A percentile compares a stretch with the other conserved stretches of the same genome.
Evolutionary conservation across 2,113 vertebrate genomes (phyloP).

Genomic region (Gobiocypris rarus): DNA sequence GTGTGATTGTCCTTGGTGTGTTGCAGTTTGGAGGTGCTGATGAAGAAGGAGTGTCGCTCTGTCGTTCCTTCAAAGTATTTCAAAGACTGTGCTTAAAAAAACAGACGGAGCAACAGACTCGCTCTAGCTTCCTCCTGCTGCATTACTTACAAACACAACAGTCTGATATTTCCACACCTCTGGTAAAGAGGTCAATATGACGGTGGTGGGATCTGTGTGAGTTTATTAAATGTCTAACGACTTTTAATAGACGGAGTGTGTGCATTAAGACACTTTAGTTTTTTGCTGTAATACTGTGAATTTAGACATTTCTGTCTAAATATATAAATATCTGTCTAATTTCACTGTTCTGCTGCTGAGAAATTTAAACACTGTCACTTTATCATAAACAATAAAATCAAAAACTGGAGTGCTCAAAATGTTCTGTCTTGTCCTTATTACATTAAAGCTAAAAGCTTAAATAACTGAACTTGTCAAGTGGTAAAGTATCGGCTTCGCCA

Average conservation of each 20-base stretch:
- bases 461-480: neutral
- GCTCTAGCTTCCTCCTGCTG: neutral
- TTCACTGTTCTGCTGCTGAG: neutral
- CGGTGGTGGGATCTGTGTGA: neutral
- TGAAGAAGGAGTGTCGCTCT: neutral
- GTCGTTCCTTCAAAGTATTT: neutral
- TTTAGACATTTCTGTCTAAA: neutral
- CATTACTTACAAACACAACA: neutral
- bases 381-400: neutral
- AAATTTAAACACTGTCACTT: neutral
- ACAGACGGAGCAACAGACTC: neutral
- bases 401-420: neutral
- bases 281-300: conserved; percentile 1
- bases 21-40: neutral
- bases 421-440: neutral
- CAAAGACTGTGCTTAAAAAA: neutral
- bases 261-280: neutral
- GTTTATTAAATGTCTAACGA: neutral
- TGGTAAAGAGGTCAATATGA: conserved; percentile 1
- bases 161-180: neutral
- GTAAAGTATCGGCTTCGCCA: neutral
- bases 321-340: neutral
- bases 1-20: neutral
- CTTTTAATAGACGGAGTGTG: neutral
- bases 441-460: neutral